Evolutionary conservation across 2,888 invertebrate genomes (phyloP), one percentile per base, ranked within the genome.

Genomic region (Athripsodes cinereus): DNA sequence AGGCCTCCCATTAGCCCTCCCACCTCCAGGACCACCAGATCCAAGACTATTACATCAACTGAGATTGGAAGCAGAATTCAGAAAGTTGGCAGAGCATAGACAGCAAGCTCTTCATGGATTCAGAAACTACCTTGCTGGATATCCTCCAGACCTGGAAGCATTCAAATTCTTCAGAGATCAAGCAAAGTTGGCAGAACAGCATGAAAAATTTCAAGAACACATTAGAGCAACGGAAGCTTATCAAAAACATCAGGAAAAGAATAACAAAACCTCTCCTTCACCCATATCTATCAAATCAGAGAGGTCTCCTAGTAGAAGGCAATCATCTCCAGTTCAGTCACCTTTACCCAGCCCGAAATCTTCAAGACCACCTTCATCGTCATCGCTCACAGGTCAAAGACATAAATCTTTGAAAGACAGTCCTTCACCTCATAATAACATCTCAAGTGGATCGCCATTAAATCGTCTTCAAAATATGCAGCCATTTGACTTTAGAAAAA

Each of bases 391-490:
- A 34, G 11, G 55, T 2, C 58, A 55, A 10, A 54, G 60, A 26
- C 55, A 58, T 46, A 63, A 59, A 52, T 26, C 57, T 20, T 47
- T 51, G 22, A 51, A 54, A 48, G 55, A 49, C 11, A 54, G 52
- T 44, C 51, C 57, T 20, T 58, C 61, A 19, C 19, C 57, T n/a
- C 54, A 57, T 53, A 53, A 60, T 35, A 40, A 85, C 74, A 84
- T 85, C 47, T 71, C 83, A 22, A 82, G 84, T 64, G 81, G 83
- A 26, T 89, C 91, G 10, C 95, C 96, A 2, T 77, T 96, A 63
- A 93, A 90, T 72, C 86, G 92, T 67, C 79, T 96, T 51, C 94
- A 95, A 75, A 95, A 88, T 68, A 95, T 96, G 95, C 95, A 96
- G 70, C 95, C 96, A 0, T 94, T 94, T 71, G 95, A 96, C 72